Conservation (phyloP, 2,113 vertebrate genomes). For the Tychaedon coryphoeus region DNA sequence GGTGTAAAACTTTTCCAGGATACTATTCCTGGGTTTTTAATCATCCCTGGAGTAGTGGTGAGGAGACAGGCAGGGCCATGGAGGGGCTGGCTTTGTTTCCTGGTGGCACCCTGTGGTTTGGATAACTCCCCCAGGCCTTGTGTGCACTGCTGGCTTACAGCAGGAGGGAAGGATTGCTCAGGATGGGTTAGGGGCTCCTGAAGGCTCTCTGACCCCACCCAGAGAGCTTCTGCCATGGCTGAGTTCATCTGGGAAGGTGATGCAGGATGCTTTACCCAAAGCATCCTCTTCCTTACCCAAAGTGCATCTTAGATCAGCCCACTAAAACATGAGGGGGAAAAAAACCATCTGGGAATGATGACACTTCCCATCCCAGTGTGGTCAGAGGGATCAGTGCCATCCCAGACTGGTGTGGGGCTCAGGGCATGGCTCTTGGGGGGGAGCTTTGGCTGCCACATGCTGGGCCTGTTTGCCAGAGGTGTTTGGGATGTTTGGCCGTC, state of each 20-base stretch:
- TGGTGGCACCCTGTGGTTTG: background rate
- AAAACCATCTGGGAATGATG: rapidly evolving
- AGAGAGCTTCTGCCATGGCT: background rate
- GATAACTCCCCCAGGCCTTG: background rate
- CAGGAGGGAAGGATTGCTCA: background rate
- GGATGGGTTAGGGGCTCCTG: background rate
- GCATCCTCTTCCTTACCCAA: background rate
- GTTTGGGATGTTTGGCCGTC: background rate
- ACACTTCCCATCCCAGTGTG: rapidly evolving
- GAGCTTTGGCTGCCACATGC: background rate
- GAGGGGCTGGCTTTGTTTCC: background rate
- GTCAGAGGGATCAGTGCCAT: background rate
- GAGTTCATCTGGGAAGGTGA: background rate
- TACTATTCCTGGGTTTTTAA: background rate
- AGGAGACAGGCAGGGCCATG: background rate
- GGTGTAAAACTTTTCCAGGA: background rate
- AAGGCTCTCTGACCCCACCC: background rate
- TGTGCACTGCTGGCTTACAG: background rate
- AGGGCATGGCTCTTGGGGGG: background rate
- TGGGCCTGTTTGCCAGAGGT: background rate
- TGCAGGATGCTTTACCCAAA: background rate
- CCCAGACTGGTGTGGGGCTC: background rate
- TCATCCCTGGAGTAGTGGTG: background rate
- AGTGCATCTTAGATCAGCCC: background rate
- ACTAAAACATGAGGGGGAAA: background rate